Evolutionary conservation across 2,888 invertebrate genomes (phyloP).

Genomic region (Carabus problematicus): DNA sequence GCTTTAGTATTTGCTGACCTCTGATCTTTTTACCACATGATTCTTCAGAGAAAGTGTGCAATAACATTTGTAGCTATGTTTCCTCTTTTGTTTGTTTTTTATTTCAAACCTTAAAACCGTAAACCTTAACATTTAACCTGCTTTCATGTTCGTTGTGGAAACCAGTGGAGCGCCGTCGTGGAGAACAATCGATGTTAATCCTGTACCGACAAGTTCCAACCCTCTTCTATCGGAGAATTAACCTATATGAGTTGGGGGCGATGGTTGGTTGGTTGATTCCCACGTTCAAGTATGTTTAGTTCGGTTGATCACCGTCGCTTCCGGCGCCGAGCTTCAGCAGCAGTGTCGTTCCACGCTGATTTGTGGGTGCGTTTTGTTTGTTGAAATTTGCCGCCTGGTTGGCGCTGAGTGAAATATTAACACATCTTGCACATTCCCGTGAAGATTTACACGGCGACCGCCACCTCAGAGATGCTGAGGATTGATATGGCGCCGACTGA

Average conservation of each 20-base stretch:
- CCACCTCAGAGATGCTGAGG: conserved; percentile 57
- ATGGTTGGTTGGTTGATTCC: conserved; percentile 25
- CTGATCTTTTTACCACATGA: conserved; percentile 26
- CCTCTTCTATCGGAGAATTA: no score
- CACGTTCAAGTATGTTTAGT: conserved; percentile 39
- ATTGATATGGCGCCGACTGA: conserved; percentile 56
- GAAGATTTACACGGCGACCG: conserved; percentile 50
- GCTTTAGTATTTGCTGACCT: conserved; percentile 29
- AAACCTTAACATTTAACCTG: no score
- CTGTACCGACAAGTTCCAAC: no score
- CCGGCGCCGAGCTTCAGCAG: conserved; percentile 48
- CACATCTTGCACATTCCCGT: conserved; percentile 50
- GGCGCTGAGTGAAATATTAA: conserved; percentile 42
- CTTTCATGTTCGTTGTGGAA: no score
- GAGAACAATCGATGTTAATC: no score
- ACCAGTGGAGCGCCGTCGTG: no score
- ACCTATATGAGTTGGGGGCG: not conserved
- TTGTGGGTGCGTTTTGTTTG: conserved; percentile 53
- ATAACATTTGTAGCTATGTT: conserved; percentile 28
- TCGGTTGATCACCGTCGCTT: conserved; percentile 44
- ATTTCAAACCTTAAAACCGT: no score
- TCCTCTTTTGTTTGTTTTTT: no score
- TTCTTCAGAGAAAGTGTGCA: conserved; percentile 30
- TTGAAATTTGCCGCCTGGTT: conserved; percentile 25
- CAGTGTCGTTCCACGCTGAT: conserved; percentile 49